Evolutionary conservation across 1,140 invertebrate genomes (phyloP).

Genomic region (Palaemon carinicauda): DNA sequence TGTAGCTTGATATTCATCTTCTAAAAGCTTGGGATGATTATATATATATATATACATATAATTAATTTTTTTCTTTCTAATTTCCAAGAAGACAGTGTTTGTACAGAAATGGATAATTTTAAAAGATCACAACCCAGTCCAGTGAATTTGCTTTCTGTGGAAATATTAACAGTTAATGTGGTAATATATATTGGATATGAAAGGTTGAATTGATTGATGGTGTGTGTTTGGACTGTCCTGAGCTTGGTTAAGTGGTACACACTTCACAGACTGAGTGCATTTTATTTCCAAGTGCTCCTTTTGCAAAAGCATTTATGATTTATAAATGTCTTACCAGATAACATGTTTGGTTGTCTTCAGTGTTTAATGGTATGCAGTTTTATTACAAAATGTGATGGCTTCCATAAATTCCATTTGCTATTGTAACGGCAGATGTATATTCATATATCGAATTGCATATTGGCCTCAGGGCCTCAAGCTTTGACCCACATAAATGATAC

Average conservation of each 20-base stretch:
- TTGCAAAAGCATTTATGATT: background rate
- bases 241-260: background rate
- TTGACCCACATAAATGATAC: background rate
- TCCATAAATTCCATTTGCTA: background rate
- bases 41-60: no score
- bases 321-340: background rate
- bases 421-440: background rate
- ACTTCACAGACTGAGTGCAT: background rate
- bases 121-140: no score
- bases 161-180: no score
- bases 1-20: background rate
- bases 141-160: no score
- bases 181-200: background rate
- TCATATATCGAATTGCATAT: background rate
- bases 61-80: no score
- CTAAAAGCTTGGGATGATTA: no score
- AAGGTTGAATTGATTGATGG: background rate
- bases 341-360: background rate
- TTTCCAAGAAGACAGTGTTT: no score
- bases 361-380: background rate
- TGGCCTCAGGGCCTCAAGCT: background rate
- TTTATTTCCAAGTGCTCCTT: background rate
- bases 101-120: no score
- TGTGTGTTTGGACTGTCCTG: background rate
- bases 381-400: constrained; percentile 2